A percentile compares a stretch with the other conserved stretches of the same genome.
Evolutionary conservation across 2,888 invertebrate species (phyloP).

Genomic region (Shargacucullia verbasci): DNA sequence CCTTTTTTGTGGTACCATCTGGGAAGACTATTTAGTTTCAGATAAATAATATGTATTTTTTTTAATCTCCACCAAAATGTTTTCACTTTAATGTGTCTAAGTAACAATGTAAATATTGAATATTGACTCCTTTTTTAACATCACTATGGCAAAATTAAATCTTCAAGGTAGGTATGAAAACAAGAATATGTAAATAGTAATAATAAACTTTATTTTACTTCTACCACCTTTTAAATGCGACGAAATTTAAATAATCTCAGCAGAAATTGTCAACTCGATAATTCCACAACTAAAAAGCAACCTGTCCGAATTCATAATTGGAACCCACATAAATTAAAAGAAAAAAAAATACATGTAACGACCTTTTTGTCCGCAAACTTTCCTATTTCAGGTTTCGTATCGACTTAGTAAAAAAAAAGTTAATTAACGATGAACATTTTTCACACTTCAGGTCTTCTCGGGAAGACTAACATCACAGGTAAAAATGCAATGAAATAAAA

Average conservation of each 20-base stretch:
- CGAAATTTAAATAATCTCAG: slow-evolving; percentile 59
- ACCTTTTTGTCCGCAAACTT: slow-evolving; percentile 84
- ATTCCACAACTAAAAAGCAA: slow-evolving; percentile 74
- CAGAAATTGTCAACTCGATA: slow-evolving; percentile 71
- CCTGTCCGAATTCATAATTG: slow-evolving; percentile 75
- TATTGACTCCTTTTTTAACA: slow-evolving; percentile 13
- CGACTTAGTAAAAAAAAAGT: slow-evolving; percentile 80
- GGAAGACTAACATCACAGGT: slow-evolving; percentile 90
- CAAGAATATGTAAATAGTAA: too few relatives aligned
- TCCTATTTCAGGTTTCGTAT: slow-evolving; percentile 86
- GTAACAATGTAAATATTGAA: too few relatives aligned
- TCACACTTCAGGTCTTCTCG: slow-evolving; percentile 90
- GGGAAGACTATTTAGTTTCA: too few relatives aligned
- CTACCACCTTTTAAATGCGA: slow-evolving; percentile 36
- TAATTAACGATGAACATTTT: slow-evolving; percentile 88
- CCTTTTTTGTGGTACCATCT: too few relatives aligned
- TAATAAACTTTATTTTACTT: slow-evolving; percentile 2
- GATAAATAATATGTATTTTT: too few relatives aligned
- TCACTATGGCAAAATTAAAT: slow-evolving; percentile 33
- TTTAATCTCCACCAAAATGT: too few relatives aligned
- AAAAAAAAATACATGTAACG: slow-evolving; percentile 68
- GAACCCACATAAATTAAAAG: slow-evolving; percentile 62
- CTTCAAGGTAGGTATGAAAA: slow-evolving; percentile 10
- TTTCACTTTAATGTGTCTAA: too few relatives aligned
- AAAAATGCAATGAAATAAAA: slow-evolving; percentile 74